Conservation (phyloP, 2,888 invertebrate species). For the Busseola fusca region DNA sequence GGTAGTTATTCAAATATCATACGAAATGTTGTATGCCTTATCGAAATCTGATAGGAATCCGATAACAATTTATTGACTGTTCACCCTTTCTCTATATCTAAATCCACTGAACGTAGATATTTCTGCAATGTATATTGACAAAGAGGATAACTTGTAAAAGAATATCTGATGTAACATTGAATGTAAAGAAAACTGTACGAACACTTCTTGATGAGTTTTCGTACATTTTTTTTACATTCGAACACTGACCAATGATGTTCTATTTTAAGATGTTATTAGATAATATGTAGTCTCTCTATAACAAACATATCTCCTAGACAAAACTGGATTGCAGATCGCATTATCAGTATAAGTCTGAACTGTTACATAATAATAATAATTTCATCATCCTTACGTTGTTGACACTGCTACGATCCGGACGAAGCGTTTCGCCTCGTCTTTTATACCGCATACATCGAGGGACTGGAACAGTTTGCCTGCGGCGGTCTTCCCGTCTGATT, state of each 20-base stretch:
- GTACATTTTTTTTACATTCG: too few relatives aligned
- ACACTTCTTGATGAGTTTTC: neutral
- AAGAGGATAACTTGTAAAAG: slow-evolving; percentile 1
- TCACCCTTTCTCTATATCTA: slow-evolving; percentile 16
- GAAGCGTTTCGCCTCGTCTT: too few relatives aligned
- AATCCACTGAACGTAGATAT: slow-evolving; percentile 8
- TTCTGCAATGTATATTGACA: slow-evolving; percentile 20
- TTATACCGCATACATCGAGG: too few relatives aligned
- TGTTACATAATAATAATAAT: too few relatives aligned
- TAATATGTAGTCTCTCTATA: neutral
- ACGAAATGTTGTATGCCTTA: slow-evolving; percentile 24
- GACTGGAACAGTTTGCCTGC: too few relatives aligned
- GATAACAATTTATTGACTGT: slow-evolving; percentile 29
- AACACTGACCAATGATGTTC: slow-evolving; percentile 2
- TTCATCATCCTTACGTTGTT: too few relatives aligned
- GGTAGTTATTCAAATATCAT: slow-evolving; percentile 21
- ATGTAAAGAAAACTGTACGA: slow-evolving; percentile 25
- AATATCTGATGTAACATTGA: slow-evolving; percentile 10
- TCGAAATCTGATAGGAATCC: slow-evolving; percentile 29
- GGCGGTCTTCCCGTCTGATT: too few relatives aligned
- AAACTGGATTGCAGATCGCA: neutral
- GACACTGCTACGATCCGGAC: too few relatives aligned
- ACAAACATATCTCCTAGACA: neutral
- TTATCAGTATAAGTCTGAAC: neutral
- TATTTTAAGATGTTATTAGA: slow-evolving; percentile 33